phyloP scores from a whole-genome alignment of 2,113 vertebrate genomes.

The Casuarius casuarius region DNA sequence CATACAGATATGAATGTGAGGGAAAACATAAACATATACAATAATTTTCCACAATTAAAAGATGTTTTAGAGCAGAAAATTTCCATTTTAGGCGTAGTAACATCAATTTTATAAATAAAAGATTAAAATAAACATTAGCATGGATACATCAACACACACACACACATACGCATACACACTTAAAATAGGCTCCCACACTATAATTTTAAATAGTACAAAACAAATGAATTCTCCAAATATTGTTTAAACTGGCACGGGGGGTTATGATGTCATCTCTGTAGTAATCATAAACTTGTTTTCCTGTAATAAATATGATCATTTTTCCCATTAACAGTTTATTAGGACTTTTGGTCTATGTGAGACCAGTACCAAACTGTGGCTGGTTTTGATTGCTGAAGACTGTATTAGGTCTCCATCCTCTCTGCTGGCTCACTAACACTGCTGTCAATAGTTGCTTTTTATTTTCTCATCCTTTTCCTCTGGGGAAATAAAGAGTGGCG shows the following conservation, averaged over 20 bases:
- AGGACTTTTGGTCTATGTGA: neutral
- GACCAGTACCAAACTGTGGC: neutral
- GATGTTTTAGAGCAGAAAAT: conserved; percentile 42
- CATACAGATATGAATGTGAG: neutral
- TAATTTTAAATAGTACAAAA: conserved; percentile 67
- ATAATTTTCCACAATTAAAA: conserved; percentile 22
- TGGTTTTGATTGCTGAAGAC: conserved; percentile 20
- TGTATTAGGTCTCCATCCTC: conserved; percentile 22
- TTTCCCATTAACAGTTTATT: conserved; percentile 58
- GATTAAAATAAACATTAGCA: conserved; percentile 59
- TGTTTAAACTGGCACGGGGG: conserved; percentile 67
- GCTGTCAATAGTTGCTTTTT: neutral
- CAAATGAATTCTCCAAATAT: conserved; percentile 70
- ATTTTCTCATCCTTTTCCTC: neutral
- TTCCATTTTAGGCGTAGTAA: conserved; percentile 64
- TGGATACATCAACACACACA: conserved; percentile 17
- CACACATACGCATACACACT: neutral
- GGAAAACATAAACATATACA: conserved; percentile 10
- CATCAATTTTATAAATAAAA: conserved; percentile 70
- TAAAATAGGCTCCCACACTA: conserved; percentile 66
- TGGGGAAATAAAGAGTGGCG: neutral
- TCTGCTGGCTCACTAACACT: neutral
- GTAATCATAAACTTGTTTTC: conserved; percentile 69
- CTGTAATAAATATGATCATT: conserved; percentile 55
- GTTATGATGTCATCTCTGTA: conserved; percentile 62